A percentile compares a stretch with the other conserved stretches of the same genome.
phyloP scores from a whole-genome alignment of 2,888 invertebrate genomes.

The Heliconius erato region DNA sequence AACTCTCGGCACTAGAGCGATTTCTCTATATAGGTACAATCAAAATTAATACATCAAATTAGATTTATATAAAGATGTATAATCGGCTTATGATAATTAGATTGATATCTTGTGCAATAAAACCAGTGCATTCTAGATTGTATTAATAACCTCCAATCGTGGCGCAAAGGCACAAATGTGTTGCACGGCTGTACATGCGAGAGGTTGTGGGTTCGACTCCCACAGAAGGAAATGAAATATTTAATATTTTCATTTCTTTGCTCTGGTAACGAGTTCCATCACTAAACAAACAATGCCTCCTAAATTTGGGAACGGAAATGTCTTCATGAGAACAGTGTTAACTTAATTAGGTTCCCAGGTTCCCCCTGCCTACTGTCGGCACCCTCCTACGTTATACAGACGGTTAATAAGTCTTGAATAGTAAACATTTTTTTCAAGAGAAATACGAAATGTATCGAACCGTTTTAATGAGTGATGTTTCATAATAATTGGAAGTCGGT shows the following conservation, averaged over 20 bases:
- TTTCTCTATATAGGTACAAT: not conserved
- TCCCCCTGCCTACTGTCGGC: no score
- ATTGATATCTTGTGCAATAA: not conserved
- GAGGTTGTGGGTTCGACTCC: no score
- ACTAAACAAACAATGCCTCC: no score
- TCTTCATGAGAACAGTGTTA: no score
- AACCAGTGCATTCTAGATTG: not conserved
- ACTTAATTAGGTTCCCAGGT: no score
- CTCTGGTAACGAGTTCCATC: no score
- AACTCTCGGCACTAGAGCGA: not conserved
- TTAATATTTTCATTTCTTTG: no score
- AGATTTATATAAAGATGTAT: not conserved
- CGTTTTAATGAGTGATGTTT: not conserved
- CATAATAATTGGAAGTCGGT: not conserved
- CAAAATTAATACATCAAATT: not conserved
- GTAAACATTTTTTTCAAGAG: not conserved
- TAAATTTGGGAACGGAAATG: no score
- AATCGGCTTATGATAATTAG: not conserved
- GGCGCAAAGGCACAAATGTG: no score
- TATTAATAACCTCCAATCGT: not conserved
- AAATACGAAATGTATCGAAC: not conserved
- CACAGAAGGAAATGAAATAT: no score
- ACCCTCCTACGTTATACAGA: not conserved
- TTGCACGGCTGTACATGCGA: no score
- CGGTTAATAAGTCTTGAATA: not conserved